Base-by-base conservation (phyloP, 1,140 invertebrate genomes). In the Tetragnatha versicolor region DNA sequence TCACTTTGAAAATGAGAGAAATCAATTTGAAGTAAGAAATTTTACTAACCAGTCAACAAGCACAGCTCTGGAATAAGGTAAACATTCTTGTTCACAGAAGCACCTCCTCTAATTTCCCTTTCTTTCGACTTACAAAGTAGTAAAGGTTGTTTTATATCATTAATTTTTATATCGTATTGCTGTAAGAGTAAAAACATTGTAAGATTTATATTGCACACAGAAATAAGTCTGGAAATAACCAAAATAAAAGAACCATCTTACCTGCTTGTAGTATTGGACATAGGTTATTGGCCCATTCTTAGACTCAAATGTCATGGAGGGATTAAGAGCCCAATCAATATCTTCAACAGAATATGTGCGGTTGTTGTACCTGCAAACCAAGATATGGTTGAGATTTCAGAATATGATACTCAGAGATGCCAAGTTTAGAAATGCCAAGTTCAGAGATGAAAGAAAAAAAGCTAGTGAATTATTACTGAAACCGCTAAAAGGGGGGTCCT, bases 281-380 rank as follows among this genome's bases (percentile, higher is more conserved):
- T 81, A 70, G 3, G 65, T 29, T 1, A 80, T 68, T 27, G 83
- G 79, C 7, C 84, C 85, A 45, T 82, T 81, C 33, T 81, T 81
- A 25, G 66, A 80, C 3, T 82, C 77, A 75, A 88, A 88, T 1
- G 81, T 83, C 45, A 83, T 72, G 2, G 31, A 55, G 3, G 87
- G 87, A 68, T 81, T 85, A 55, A 85, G 83, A 22, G 84, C 81
- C 84, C 86, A 88, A n/a, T 84, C 81, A 63, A 89, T 86, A 80
- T 88, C 88, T 83, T 88, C 87, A 58, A 89, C 83, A 37, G 83
- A 66, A 77, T 88, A 88, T 29, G 86, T 88, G 65, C 85, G 85
- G 69, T 88, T 88, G 80, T 88, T 88, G 82, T 88, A 88, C 0
- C 84, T 68, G 4, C 4, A 66, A 42, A n/a, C 5, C 22, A 31